Evolutionary conservation across 2,888 invertebrate species (phyloP), one percentile per base, ranked within the genome.

Genomic region (Halictus quadricinctus): DNA sequence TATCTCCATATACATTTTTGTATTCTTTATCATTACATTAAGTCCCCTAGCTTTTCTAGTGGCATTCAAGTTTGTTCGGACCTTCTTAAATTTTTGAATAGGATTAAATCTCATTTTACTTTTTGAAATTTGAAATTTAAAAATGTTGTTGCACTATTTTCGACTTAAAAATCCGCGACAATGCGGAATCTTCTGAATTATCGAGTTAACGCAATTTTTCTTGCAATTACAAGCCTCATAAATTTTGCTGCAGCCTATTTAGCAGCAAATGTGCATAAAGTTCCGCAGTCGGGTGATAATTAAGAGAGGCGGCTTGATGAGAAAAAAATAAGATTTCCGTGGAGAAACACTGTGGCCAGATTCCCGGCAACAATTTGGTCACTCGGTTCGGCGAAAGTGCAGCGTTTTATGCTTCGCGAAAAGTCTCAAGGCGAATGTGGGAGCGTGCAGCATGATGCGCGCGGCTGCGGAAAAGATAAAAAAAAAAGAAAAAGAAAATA

Each of bases 401-500:
- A 46, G 60, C 50, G 54, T 29, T 54, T 69, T 69, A 69, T 36
- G 70, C 50, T 78, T 78, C 77, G 70, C 77, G 70, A 78, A 78
- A 78, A 70, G 70, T 83, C 64, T 46, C 36, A 50, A 74, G 48
- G 21, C 15, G 46, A 72, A 41, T 43, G 66, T 1, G 54, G 8
- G 54, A 54, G 25, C 21, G 21, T 18, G 21, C 66, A 66, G 36
- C 8, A 15, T 50, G 25, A 64, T 29, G 25, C 25, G 13, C 60
- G 60, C 48, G 41, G 15, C 12, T 18, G 10, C 46, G 72, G 7
- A 50, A 36, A 72, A 50, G 70, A 76, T 64, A 60, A 25, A 80
- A 80, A 58, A 36, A 36, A 36, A 50, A 50, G 54, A 75, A 58
- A 29, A 79, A 75, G 46, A 18, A 54, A 21, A 21, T 50, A 25